These are phyloP conservation scores for Anthoptus insignis DNA, from an alignment of 2,888 invertebrate species.

Conservation along the genomic window DNA sequence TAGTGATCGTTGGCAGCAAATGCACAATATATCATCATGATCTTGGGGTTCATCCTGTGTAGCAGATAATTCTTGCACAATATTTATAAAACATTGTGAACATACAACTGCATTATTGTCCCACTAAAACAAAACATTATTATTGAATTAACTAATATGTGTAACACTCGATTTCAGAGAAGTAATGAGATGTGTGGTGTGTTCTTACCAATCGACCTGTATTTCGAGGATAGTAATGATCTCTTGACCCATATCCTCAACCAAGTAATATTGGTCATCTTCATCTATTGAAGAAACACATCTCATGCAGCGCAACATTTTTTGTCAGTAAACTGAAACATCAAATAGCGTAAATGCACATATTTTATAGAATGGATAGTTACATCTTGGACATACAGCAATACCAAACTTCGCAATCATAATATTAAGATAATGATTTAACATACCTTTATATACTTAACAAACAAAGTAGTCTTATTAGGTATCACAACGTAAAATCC, in stretches of 20 bases:
- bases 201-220: not conserved
- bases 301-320: not conserved
- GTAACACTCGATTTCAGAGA: not conserved
- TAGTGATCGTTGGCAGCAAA: conserved; percentile 4
- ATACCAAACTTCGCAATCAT: too few species aligned
- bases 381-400: too few species aligned
- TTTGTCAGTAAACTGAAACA: not conserved
- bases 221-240: not conserved
- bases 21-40: not conserved
- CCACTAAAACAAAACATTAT: not conserved
- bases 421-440: too few species aligned
- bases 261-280: not conserved
- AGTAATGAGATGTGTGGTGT: not conserved
- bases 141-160: not conserved
- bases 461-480: not conserved
- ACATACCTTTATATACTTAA: not conserved
- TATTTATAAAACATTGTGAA: not conserved
- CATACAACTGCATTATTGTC: not conserved
- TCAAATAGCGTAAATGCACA: not conserved
- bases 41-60: not conserved
- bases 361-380: not conserved
- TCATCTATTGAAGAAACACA: not conserved
- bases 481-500: not conserved
- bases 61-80: not conserved
- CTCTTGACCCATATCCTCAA: not conserved